Conservation (phyloP, 2,888 invertebrate species). For the Xestia ashworthii region DNA sequence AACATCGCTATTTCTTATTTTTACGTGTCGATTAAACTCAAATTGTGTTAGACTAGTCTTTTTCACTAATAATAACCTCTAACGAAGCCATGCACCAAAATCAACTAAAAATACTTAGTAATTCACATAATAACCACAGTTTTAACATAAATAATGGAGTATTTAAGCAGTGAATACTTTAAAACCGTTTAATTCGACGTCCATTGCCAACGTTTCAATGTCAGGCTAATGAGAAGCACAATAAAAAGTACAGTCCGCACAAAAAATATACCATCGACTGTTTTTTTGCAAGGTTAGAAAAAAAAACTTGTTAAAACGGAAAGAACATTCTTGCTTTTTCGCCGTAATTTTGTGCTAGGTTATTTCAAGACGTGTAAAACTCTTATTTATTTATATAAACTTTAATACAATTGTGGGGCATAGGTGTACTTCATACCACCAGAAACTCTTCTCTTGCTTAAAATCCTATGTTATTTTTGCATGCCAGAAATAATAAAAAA, state of each 20-base stretch:
- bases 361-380: not conserved
- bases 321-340: constrained; percentile 30
- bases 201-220: constrained; percentile 65
- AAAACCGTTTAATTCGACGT: constrained; percentile 50
- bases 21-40: not conserved
- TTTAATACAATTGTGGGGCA: too few species aligned
- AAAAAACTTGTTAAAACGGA: constrained; percentile 35
- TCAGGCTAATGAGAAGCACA: constrained; percentile 50
- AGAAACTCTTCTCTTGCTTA: not conserved
- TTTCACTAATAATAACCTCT: not conserved
- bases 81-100: not conserved
- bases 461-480: not conserved
- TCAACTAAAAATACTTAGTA: not conserved
- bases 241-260: constrained; percentile 60
- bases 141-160: constrained; percentile 33
- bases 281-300: constrained; percentile 52
- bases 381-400: not conserved
- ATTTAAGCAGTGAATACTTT: constrained; percentile 49
- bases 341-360: not conserved
- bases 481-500: not conserved
- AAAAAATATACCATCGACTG: constrained; percentile 52
- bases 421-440: not conserved
- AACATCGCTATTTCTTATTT: not conserved
- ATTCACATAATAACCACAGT: constrained; percentile 21
- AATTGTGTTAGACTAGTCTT: not conserved